Base-by-base conservation (phyloP, 2,113 vertebrate genomes). In the Elephantulus edwardii region DNA sequence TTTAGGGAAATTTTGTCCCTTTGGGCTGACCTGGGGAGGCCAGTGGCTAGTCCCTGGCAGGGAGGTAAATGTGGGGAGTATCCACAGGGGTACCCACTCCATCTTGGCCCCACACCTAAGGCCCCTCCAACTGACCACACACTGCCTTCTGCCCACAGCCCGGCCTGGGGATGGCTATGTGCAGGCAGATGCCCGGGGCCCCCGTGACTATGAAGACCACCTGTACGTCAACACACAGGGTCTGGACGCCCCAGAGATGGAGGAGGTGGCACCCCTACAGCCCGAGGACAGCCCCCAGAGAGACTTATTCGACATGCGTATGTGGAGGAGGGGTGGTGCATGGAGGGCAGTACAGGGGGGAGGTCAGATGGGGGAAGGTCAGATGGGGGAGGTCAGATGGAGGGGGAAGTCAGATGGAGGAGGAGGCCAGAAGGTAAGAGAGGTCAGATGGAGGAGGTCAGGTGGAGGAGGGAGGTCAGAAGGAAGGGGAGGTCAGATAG, bases 261-360 rank as follows among this genome's bases (percentile, higher is more conserved):
- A 98, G 95, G 97, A 98, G 22, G 77, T 94, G 0, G 97, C 95
- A 50, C 74, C 74, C 28, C 94, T 86, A 40, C 82, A 0, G 0
- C 86, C 17, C 0, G 97, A 98, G 0, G 98, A 98, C 64, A 99
- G 99, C 93, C 99, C 99, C 54, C 98, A 98, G 92, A 99, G 98
- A 92, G 99, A 99, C 94, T 98, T 99, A 14, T 99, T 99, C 85
- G 99, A 99, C 86, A 99, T 99, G 99, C 98, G 99, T 99, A 97
- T 94, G 99, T 96, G 8, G 20, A 11, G 1, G 6, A 6, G 6
- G 64, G 20, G 58, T 28, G 58, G 26, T 28, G 9, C n/a, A n/a
- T n/a, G n/a, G n/a, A n/a, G 54, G 52, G 75, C n/a, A n/a, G n/a
- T n/a, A n/a, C n/a, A n/a, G 52, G 28, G 12, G 20, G 58, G 35